A percentile compares a stretch with the other conserved stretches of the same genome.
phyloP scores from a whole-genome alignment of 2,113 vertebrate genomes.

The Turdus rufiventris region DNA sequence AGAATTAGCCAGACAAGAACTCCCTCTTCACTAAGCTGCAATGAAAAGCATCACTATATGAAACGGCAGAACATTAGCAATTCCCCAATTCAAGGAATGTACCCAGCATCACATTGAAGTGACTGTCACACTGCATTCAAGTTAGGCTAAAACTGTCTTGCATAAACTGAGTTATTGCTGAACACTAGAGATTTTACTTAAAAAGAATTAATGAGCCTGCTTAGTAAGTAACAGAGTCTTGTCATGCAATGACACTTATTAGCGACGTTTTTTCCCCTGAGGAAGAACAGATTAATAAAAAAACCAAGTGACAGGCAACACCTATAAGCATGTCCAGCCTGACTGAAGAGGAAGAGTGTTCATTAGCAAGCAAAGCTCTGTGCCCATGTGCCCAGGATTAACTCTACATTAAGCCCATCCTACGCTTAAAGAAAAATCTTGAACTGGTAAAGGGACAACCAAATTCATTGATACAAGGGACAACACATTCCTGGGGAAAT shows the following conservation, averaged over 20 bases:
- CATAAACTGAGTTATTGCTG: neutral
- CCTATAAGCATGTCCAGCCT: neutral
- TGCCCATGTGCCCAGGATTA: neutral
- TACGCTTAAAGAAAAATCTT: neutral
- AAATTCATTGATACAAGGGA: neutral
- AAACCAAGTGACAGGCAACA: neutral
- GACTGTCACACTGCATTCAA: neutral
- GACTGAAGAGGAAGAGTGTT: neutral
- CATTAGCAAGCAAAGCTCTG: neutral
- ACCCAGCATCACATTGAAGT: neutral
- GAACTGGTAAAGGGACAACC: neutral
- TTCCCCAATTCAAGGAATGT: neutral
- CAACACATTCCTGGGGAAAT: neutral
- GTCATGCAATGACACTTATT: neutral
- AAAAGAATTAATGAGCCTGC: neutral
- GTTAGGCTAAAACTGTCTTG: neutral
- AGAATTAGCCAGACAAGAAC: neutral
- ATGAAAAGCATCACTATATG: neutral
- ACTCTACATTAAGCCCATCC: neutral
- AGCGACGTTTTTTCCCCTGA: neutral
- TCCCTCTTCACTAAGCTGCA: neutral
- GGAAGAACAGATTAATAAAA: neutral
- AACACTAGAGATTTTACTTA: neutral
- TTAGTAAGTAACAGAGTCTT: neutral
- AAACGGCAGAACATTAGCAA: neutral